Conservation (phyloP, 2,888 invertebrate genomes). For the Coleophora flavipennella region DNA sequence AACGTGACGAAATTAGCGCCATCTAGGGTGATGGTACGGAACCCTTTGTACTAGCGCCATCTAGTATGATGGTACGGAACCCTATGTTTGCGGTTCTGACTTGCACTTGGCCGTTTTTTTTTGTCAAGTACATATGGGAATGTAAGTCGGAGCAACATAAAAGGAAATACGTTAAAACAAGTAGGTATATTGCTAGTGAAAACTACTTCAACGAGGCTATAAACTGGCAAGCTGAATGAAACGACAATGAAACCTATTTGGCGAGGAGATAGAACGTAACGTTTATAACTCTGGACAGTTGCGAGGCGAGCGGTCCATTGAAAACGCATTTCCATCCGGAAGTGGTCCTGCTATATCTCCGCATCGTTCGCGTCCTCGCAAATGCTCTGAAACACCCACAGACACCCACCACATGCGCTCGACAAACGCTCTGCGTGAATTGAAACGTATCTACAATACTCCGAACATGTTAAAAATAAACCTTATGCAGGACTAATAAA, state of each 20-base stretch:
- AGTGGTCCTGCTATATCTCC: slow-evolving; percentile 40
- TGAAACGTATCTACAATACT: slow-evolving; percentile 17
- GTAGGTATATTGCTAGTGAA: too few species aligned
- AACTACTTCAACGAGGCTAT: too few species aligned
- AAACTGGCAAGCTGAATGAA: neutral
- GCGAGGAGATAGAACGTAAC: slow-evolving; percentile 12
- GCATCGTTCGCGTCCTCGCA: slow-evolving; percentile 39
- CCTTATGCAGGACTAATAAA: neutral
- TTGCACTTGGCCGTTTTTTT: too few species aligned
- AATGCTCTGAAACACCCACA: slow-evolving; percentile 35
- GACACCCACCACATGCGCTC: slow-evolving; percentile 30
- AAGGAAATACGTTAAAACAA: too few species aligned
- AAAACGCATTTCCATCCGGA: slow-evolving; percentile 51
- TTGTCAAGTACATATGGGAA: too few species aligned
- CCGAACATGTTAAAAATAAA: slow-evolving; percentile 1
- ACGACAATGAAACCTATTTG: slow-evolving; percentile 6
- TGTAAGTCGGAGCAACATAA: too few species aligned
- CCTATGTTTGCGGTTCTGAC: too few species aligned
- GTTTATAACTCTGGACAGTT: slow-evolving; percentile 20
- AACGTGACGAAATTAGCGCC: too few species aligned
- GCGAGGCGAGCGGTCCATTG: slow-evolving; percentile 27
- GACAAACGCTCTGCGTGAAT: slow-evolving; percentile 10
- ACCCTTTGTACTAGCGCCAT: too few species aligned
- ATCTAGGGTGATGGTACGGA: too few species aligned
- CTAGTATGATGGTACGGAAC: too few species aligned